These are phyloP conservation scores for Cephalopholis sonnerati DNA, from an alignment of 2,113 vertebrate species.

Conservation along the genomic window DNA sequence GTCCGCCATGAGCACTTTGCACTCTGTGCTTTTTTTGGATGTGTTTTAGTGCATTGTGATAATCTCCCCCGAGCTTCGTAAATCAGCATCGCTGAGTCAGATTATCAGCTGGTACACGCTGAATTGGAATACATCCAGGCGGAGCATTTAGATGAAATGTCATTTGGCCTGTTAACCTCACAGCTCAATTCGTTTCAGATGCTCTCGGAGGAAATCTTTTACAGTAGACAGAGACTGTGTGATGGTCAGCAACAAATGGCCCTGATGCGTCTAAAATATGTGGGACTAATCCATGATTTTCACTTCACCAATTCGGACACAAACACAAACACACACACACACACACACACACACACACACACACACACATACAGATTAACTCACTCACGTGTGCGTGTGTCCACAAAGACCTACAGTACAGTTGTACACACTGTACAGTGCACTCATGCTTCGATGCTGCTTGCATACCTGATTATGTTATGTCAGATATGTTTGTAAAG, in stretches of 20 bases:
- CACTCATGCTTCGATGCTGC: not conserved
- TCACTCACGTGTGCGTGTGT: not conserved
- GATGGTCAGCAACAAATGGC: not conserved
- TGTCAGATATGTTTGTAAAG: not conserved
- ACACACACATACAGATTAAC: not conserved
- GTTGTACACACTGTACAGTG: not conserved
- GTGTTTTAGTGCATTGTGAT: slow-evolving; percentile 63
- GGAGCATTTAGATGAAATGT: slow-evolving; percentile 61
- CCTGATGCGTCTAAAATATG: slow-evolving; percentile 12
- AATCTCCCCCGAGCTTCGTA: slow-evolving; percentile 72
- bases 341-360: not conserved
- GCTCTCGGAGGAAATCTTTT: slow-evolving; percentile 34
- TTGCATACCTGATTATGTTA: not conserved
- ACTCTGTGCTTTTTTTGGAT: slow-evolving; percentile 24
- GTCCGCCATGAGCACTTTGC: slow-evolving; percentile 24
- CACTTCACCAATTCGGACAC: not conserved
- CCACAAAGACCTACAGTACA: not conserved
- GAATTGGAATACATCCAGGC: slow-evolving; percentile 64
- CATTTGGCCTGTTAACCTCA: slow-evolving; percentile 45
- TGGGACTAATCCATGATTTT: slow-evolving; percentile 12
- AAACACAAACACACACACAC: not conserved
- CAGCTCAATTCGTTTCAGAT: slow-evolving; percentile 35
- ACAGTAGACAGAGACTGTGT: not conserved
- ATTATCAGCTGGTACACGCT: slow-evolving; percentile 68
- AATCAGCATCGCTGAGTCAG: slow-evolving; percentile 67